Percentiles rank a stretch among this genome's conserved stretches.
phyloP scores from a whole-genome alignment of 2,888 invertebrate genomes.

The Sarcophaga variegata region DNA sequence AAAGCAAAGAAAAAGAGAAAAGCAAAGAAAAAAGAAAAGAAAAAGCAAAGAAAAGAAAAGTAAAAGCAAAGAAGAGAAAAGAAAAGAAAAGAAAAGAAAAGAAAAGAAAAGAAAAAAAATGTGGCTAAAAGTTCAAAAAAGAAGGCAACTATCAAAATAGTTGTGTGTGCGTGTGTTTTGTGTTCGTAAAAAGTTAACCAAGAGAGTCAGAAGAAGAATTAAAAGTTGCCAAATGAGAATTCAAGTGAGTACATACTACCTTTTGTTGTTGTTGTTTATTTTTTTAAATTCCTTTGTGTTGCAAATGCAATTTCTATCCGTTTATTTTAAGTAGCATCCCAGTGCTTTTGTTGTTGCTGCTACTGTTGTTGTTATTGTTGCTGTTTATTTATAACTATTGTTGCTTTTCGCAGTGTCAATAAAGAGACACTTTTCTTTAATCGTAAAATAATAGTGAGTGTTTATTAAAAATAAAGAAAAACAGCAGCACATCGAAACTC shows the following conservation, averaged over 20 bases:
- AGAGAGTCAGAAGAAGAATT: background rate
- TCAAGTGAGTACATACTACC: slow-evolving; percentile 1
- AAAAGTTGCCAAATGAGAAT: background rate
- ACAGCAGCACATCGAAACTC: too few species aligned
- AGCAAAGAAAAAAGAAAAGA: background rate
- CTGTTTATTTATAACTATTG: too few species aligned
- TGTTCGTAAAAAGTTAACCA: slow-evolving; percentile 13
- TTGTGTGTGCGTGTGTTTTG: slow-evolving; percentile 11
- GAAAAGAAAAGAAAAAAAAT: too few species aligned
- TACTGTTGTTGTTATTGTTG: too few species aligned
- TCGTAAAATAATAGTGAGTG: too few species aligned
- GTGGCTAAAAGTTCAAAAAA: too few species aligned
- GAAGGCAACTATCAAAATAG: background rate
- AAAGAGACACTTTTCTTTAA: too few species aligned
- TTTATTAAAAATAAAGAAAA: too few species aligned
- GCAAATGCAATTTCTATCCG: too few species aligned
- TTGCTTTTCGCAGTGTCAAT: too few species aligned
- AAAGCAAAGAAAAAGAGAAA: background rate
- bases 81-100: background rate
- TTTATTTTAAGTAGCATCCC: too few species aligned
- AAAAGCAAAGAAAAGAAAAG: background rate
- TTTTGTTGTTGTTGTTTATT: background rate
- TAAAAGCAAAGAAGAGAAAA: background rate
- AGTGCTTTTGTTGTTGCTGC: too few species aligned
- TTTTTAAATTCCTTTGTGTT: background rate